These are phyloP conservation scores for Idaea aversata DNA, from an alignment of 2,888 invertebrate species.

Conservation along the genomic window DNA sequence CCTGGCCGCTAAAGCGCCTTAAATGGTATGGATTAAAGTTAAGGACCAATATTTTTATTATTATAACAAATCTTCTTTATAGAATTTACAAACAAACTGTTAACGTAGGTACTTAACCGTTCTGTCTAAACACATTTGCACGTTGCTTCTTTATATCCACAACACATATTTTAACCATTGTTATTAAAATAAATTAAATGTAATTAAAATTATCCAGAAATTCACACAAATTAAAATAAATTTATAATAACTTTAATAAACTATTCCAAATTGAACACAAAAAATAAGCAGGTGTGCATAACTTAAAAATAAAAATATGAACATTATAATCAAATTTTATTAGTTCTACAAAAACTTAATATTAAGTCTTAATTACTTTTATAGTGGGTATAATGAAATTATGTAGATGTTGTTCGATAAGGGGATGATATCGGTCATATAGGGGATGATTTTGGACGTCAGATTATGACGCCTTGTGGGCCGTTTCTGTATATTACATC, in stretches of 20 bases:
- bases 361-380: slow-evolving; percentile 33
- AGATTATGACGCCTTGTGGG: slow-evolving; percentile 10
- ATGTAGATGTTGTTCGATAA: slow-evolving; percentile 30
- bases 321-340: slow-evolving; percentile 28
- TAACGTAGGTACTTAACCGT: background rate
- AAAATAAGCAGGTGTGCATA: slow-evolving; percentile 22
- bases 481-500: slow-evolving; percentile 16
- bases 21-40: too few relatives aligned
- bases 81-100: slow-evolving; percentile 8
- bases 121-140: background rate
- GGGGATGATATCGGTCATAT: slow-evolving; percentile 8
- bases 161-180: slow-evolving; percentile 10
- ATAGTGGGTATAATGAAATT: slow-evolving; percentile 29
- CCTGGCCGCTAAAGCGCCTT: too few relatives aligned
- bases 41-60: too few relatives aligned
- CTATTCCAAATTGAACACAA: background rate
- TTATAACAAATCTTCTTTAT: too few relatives aligned
- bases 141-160: background rate
- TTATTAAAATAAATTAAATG: background rate
- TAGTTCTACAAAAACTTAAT: slow-evolving; percentile 25
- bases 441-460: slow-evolving; percentile 4
- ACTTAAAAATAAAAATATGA: slow-evolving; percentile 18
- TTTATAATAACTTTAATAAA: slow-evolving; percentile 7
- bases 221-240: background rate
- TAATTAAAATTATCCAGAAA: background rate